A percentile compares a stretch with the other conserved stretches of the same genome.
phyloP scores from a whole-genome alignment of 2,888 invertebrate genomes.

The Mechanitis mazaeus region DNA sequence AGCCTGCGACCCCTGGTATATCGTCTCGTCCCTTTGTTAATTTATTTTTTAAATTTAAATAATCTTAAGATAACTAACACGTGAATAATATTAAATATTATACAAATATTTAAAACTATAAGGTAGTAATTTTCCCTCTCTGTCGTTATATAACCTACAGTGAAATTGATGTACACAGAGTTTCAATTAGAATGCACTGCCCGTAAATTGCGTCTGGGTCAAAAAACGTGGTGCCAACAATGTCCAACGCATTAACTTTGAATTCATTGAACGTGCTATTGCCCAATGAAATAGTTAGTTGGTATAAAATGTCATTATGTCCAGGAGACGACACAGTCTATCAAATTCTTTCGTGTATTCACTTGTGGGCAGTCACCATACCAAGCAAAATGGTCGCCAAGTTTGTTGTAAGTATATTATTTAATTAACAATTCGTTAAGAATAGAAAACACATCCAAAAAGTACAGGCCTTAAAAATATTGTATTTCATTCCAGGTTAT shows the following conservation, averaged over 20 bases:
- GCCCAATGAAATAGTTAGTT: constrained; percentile 56
- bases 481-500: constrained; percentile 50
- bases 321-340: constrained; percentile 64
- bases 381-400: constrained; percentile 74
- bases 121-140: constrained; percentile 40
- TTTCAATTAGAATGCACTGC: constrained; percentile 67
- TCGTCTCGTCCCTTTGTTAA: no score
- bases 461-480: background rate
- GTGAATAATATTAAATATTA: no score
- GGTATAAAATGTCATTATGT: constrained; percentile 64
- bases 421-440: background rate
- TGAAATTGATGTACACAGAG: constrained; percentile 64
- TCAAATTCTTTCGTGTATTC: constrained; percentile 45
- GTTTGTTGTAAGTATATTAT: constrained; percentile 59
- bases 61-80: no score
- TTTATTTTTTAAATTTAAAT: no score
- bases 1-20: no score
- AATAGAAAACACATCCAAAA: background rate
- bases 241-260: constrained; percentile 62
- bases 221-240: constrained; percentile 57
- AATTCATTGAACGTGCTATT: constrained; percentile 44
- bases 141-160: constrained; percentile 59
- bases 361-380: constrained; percentile 67
- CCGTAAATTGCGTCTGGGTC: constrained; percentile 63
- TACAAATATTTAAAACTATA: constrained; percentile 7